phyloP scores from a whole-genome alignment of 2,797 vertebrate genomes.

The Chelon labrosus region DNA sequence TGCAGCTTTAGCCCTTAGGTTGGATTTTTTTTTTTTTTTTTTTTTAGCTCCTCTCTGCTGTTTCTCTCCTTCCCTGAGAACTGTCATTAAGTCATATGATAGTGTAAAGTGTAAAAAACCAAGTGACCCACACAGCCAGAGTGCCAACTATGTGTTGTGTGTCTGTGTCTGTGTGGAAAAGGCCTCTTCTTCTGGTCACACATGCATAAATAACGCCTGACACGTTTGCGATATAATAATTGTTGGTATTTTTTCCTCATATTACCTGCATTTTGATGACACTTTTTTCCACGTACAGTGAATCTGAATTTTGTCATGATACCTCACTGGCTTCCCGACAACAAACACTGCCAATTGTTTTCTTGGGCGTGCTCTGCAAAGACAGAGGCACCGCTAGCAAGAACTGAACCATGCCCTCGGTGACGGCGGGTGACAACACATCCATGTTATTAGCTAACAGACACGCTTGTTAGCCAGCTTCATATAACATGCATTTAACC shows the following conservation, averaged over 20 bases:
- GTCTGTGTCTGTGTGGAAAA: slow-evolving; percentile 12
- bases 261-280: background rate
- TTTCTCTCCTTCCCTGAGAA: slow-evolving; percentile 62
- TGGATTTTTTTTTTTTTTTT: slow-evolving; percentile 15
- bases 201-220: slow-evolving; percentile 20
- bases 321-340: slow-evolving; percentile 6
- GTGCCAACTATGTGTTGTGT: slow-evolving; percentile 35
- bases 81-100: slow-evolving; percentile 71
- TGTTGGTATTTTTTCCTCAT: background rate
- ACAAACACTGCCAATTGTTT: slow-evolving; percentile 5
- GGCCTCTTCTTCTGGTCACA: slow-evolving; percentile 32
- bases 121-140: slow-evolving; percentile 54
- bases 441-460: background rate
- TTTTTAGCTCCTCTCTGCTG: slow-evolving; percentile 31
- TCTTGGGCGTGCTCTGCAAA: background rate
- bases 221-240: background rate
- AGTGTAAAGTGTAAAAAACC: slow-evolving; percentile 52
- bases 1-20: slow-evolving; percentile 54
- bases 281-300: background rate
- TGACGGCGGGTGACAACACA: background rate
- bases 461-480: background rate
- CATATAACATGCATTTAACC: background rate
- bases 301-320: background rate
- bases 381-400: background rate
- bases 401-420: background rate